Evolutionary conservation across 2,797 vertebrate genomes (phyloP), one percentile per base, ranked within the genome.

Genomic region (Dromococcyx pavoninus): DNA sequence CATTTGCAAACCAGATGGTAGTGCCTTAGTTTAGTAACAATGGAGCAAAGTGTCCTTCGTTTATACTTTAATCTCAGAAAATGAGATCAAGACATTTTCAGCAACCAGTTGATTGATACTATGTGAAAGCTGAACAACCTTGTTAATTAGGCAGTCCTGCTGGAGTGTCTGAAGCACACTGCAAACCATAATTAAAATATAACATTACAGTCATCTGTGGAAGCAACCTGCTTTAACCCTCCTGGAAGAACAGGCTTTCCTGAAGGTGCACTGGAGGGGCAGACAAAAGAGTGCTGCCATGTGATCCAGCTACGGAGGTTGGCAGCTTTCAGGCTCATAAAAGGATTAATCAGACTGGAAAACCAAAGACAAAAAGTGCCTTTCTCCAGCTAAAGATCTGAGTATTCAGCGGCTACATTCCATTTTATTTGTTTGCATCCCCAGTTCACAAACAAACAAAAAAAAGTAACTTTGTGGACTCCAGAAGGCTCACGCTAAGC

Each of bases 291-390:
- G 60, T 24, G 11, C 89, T 95, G 97, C 98, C 98, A 97, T 97
- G 97, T 97, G 98, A 98, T 98, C 96, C 83, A 86, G 97, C 97
- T 94, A 97, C 97, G 97, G 98, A 98, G 97, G 98, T 97, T 96
- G 98, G 97, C 95, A 86, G 97, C 98, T 98, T 98, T 97, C 96
- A 97, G 95, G 96, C 97, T 96, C 94, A 96, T 96, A 97, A 98
- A 98, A 97, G 98, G 98, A 98, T 98, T 98, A 98, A 98, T 97
- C 97, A 96, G 97, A 97, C 97, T 98, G 98, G 98, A 97, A 98
- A 98, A 97, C 91, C 81, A 94, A 96, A 98, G 95, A 97, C 96
- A 98, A 98, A 98, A 98, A 83, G 95, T 88, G 91, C 91, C 84
- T 94, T 86, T 86, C 94, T 96, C 85, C 88, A 91, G 91, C 95